phyloP scores from a whole-genome alignment of 2,113 vertebrate species.

The Glareola pratincola region DNA sequence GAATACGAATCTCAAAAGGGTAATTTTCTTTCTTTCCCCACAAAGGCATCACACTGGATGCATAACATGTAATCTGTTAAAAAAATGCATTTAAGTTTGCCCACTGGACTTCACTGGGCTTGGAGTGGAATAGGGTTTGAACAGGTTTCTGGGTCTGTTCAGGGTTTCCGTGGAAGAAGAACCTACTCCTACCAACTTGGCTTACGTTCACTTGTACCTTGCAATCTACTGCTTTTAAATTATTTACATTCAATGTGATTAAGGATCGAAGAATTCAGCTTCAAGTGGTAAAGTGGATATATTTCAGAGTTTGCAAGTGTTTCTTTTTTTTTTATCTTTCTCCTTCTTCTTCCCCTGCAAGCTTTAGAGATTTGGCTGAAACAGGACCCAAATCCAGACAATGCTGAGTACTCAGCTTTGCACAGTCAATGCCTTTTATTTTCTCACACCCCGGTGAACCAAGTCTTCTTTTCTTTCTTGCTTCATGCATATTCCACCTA shows the following conservation, averaged over 20 bases:
- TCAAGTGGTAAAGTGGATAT: background rate
- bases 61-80: background rate
- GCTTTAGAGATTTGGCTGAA: background rate
- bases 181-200: background rate
- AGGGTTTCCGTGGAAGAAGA: background rate
- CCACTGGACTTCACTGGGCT: background rate
- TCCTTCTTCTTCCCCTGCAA: background rate
- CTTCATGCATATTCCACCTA: background rate
- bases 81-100: background rate
- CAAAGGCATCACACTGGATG: background rate
- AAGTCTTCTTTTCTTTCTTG: background rate
- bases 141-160: background rate
- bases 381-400: background rate
- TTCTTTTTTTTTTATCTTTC: background rate
- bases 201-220: background rate
- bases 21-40: background rate
- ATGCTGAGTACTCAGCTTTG: background rate
- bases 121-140: background rate
- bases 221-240: background rate
- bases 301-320: background rate
- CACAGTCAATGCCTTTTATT: background rate
- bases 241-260: background rate
- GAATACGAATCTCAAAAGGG: slow-evolving; percentile 33
- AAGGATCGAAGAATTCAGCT: background rate
- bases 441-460: background rate